Percentiles rank a stretch among this genome's conserved stretches.
These are phyloP conservation scores for Microchrysa polita DNA, from an alignment of 2,888 invertebrate species.

Conservation along the genomic window DNA sequence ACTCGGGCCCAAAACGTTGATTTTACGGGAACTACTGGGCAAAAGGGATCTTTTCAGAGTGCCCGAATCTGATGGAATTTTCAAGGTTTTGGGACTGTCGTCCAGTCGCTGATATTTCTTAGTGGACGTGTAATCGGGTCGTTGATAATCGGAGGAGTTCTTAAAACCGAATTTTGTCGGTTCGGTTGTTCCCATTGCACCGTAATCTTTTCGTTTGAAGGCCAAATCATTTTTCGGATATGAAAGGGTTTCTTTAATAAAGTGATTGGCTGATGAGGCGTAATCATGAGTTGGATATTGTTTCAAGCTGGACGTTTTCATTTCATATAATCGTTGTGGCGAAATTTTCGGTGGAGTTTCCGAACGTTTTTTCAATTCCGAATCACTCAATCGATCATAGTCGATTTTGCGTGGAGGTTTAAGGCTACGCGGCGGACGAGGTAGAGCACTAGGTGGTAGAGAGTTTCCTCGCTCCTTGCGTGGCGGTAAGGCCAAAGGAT, in stretches of 20 bases:
- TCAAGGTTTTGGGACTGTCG: slow-evolving; percentile 46
- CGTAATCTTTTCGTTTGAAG: slow-evolving; percentile 51
- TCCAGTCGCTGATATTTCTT: slow-evolving; percentile 53
- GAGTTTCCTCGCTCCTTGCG: slow-evolving; percentile 52
- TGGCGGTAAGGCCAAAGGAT: slow-evolving; percentile 48
- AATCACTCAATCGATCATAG: slow-evolving; percentile 53
- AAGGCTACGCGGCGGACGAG: slow-evolving; percentile 51
- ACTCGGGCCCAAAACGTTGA: slow-evolving; percentile 45
- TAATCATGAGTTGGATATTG: slow-evolving; percentile 47
- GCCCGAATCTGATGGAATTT: slow-evolving; percentile 37
- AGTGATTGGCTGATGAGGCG: slow-evolving; percentile 47
- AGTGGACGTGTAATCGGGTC: slow-evolving; percentile 51
- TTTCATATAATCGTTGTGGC: slow-evolving; percentile 49
- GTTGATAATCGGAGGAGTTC: slow-evolving; percentile 47
- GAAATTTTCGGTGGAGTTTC: slow-evolving; percentile 51
- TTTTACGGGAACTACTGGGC: slow-evolving; percentile 48
- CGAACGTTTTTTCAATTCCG: slow-evolving; percentile 51
- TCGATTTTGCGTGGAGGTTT: slow-evolving; percentile 53
- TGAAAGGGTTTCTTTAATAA: slow-evolving; percentile 44
- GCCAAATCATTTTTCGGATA: slow-evolving; percentile 47
- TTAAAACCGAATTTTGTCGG: slow-evolving; percentile 47
- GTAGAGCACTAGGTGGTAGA: slow-evolving; percentile 53
- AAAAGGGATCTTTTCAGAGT: slow-evolving; percentile 50
- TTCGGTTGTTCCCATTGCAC: slow-evolving; percentile 48
- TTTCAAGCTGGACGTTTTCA: slow-evolving; percentile 51